Conservation (phyloP, 2,113 vertebrate genomes). For the Callopanchax toddi region DNA sequence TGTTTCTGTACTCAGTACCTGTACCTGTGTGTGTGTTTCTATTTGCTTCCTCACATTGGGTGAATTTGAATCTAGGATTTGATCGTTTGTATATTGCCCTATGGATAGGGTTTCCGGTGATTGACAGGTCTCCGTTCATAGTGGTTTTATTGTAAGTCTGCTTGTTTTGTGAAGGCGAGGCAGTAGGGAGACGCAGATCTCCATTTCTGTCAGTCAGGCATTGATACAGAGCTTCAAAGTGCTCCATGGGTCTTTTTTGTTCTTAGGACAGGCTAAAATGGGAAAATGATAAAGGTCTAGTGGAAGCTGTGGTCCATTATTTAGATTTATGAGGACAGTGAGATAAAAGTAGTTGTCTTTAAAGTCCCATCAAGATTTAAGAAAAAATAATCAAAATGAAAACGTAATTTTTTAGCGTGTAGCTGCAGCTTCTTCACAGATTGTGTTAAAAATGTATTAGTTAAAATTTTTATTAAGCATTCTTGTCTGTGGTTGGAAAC, state of each 20-base stretch:
- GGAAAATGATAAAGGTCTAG: constrained; percentile 28
- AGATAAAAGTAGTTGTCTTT: constrained; percentile 22
- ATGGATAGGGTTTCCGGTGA: constrained; percentile 52
- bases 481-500: too few relatives aligned
- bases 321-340: constrained; percentile 11
- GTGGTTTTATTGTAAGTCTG: constrained; percentile 45
- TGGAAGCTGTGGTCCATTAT: constrained; percentile 18
- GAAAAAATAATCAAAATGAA: not conserved
- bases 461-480: too few relatives aligned
- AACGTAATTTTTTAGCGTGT: constrained; percentile 5
- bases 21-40: not conserved
- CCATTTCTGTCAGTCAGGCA: constrained; percentile 50
- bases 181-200: constrained; percentile 51
- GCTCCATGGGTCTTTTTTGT: constrained; percentile 52
- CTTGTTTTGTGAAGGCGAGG: constrained; percentile 44
- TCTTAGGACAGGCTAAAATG: constrained; percentile 38
- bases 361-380: constrained; percentile 5
- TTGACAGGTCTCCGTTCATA: constrained; percentile 63
- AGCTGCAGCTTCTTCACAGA: not conserved
- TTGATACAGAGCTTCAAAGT: constrained; percentile 38
- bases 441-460: not conserved
- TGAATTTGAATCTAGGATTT: constrained; percentile 45
- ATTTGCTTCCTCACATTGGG: constrained; percentile 15
- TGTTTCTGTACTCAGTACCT: constrained; percentile 24
- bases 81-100: constrained; percentile 64